Percentiles rank a stretch among this genome's conserved stretches.
Evolutionary conservation across 2,113 vertebrate species (phyloP).

Genomic region (Eclectus roratus): DNA sequence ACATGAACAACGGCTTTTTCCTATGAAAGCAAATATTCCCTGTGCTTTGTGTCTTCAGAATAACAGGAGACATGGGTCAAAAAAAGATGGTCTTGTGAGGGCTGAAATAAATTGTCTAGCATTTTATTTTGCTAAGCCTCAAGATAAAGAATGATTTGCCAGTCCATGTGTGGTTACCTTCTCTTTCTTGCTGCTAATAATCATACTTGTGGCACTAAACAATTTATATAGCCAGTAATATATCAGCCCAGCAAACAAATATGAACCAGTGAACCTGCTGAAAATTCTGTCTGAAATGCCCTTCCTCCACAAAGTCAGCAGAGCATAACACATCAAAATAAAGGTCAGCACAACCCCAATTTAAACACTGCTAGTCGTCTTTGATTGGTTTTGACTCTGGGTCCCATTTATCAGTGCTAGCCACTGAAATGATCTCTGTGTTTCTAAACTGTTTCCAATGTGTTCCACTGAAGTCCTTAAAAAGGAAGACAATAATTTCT

Average conservation of each 20-base stretch:
- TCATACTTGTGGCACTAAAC: conserved; percentile 10
- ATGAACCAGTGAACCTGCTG: not conserved
- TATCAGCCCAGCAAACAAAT: not conserved
- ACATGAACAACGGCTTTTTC: not conserved
- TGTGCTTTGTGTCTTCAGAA: not conserved
- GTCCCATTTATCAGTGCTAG: not conserved
- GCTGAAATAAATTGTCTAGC: not conserved
- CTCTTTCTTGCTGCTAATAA: conserved; percentile 19
- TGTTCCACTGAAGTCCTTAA: not conserved
- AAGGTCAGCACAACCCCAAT: not conserved
- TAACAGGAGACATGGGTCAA: not conserved
- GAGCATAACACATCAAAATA: conserved; percentile 41
- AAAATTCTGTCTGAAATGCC: not conserved
- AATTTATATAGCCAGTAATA: not conserved
- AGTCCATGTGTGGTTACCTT: not conserved
- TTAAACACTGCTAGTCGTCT: not conserved
- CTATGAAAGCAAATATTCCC: not conserved
- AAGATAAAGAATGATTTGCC: not conserved
- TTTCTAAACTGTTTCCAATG: conserved; percentile 1
- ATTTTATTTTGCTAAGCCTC: not conserved
- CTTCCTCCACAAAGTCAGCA: not conserved
- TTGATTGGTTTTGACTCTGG: conserved; percentile 4
- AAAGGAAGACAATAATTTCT: not conserved
- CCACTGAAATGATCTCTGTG: not conserved
- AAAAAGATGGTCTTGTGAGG: not conserved